Conservation (phyloP, 2,888 invertebrate genomes). For the Gerris lacustris region DNA sequence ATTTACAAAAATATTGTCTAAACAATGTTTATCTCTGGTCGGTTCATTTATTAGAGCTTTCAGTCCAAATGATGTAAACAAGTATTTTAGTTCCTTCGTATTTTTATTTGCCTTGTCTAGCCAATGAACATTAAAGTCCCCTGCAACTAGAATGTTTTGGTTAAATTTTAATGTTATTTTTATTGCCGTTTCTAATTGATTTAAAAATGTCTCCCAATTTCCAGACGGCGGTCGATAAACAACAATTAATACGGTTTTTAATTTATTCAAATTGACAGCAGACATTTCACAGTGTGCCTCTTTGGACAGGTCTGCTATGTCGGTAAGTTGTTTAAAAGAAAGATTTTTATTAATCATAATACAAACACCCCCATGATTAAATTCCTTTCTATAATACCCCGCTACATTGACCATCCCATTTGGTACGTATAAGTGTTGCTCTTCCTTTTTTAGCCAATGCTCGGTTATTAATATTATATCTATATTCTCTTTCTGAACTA, state of each 20-base stretch:
- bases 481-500: background rate
- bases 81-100: background rate
- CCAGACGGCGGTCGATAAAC: background rate
- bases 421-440: background rate
- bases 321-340: background rate
- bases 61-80: background rate
- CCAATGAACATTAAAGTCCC: background rate
- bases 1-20: background rate
- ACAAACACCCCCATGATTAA: background rate
- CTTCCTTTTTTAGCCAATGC: background rate
- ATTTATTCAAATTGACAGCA: background rate
- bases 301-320: background rate
- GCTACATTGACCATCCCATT: background rate
- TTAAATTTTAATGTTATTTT: background rate
- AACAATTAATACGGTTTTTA: background rate
- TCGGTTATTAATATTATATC: background rate
- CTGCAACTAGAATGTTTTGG: background rate
- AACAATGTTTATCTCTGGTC: background rate
- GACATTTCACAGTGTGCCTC: background rate
- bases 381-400: background rate
- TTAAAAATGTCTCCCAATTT: background rate
- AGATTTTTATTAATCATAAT: background rate
- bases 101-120: background rate
- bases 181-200: background rate
- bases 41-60: background rate